A percentile compares a stretch with the other conserved stretches of the same genome.
These are phyloP conservation scores for Sander vitreus DNA, from an alignment of 2,113 vertebrate species.

Conservation along the genomic window DNA sequence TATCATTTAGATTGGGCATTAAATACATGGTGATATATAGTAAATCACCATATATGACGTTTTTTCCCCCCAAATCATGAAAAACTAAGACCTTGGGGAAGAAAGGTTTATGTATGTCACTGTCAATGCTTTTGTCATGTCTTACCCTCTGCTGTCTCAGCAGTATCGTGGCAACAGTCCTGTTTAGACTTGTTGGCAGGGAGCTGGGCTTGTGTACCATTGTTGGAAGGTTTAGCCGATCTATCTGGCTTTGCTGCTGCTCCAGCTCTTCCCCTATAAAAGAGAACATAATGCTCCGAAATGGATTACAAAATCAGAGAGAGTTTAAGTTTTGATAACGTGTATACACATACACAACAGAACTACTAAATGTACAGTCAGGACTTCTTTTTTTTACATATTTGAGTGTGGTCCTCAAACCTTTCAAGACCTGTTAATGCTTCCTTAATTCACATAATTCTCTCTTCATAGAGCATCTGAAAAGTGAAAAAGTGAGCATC, in stretches of 20 bases:
- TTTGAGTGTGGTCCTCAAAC: neutral
- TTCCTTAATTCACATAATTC: neutral
- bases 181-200: slow-evolving; percentile 52
- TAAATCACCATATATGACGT: no score
- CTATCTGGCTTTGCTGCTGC: slow-evolving; percentile 33
- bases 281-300: neutral
- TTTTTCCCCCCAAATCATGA: neutral
- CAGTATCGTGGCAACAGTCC: slow-evolving; percentile 6
- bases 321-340: neutral
- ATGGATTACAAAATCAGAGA: neutral
- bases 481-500: slow-evolving; percentile 1
- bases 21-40: neutral
- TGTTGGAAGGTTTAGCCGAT: slow-evolving; percentile 11
- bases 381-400: no score
- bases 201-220: slow-evolving; percentile 9
- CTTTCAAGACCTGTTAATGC: neutral
- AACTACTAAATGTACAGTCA: neutral
- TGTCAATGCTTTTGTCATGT: neutral
- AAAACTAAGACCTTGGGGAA: neutral
- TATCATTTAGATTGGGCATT: no score
- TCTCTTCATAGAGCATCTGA: neutral
- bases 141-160: slow-evolving; percentile 44
- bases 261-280: slow-evolving; percentile 77
- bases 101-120: neutral
- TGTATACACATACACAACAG: neutral